Evolutionary conservation across 2,797 vertebrate species (phyloP).

Genomic region (Pipistrellus nathusii): DNA sequence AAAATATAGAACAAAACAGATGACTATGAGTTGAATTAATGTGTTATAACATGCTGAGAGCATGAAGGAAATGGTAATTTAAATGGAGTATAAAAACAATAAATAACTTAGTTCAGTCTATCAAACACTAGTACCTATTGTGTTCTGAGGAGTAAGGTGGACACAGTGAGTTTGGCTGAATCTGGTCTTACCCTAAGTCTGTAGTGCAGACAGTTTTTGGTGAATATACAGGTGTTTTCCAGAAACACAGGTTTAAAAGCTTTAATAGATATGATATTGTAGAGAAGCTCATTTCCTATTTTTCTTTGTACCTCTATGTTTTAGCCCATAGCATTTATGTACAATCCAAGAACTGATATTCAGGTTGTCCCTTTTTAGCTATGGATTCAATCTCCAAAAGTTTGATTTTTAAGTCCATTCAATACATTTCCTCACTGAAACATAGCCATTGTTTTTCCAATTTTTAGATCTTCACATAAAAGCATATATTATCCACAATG

Average conservation of each 20-base stretch:
- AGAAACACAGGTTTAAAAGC: background rate
- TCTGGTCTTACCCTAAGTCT: background rate
- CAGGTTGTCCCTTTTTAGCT: background rate
- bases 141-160: background rate
- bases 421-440: background rate
- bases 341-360: background rate
- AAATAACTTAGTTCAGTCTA: background rate
- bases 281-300: background rate
- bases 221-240: background rate
- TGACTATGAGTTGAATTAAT: background rate
- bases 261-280: background rate
- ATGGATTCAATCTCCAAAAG: background rate
- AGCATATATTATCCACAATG: background rate
- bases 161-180: background rate
- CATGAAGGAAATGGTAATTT: background rate
- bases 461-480: background rate
- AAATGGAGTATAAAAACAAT: background rate
- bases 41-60: background rate
- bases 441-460: background rate
- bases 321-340: background rate
- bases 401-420: background rate
- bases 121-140: background rate
- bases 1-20: background rate
- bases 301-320: background rate
- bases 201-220: background rate